Evolutionary conservation across 2,797 vertebrate genomes (phyloP).

Genomic region (Sebastes dallii): DNA sequence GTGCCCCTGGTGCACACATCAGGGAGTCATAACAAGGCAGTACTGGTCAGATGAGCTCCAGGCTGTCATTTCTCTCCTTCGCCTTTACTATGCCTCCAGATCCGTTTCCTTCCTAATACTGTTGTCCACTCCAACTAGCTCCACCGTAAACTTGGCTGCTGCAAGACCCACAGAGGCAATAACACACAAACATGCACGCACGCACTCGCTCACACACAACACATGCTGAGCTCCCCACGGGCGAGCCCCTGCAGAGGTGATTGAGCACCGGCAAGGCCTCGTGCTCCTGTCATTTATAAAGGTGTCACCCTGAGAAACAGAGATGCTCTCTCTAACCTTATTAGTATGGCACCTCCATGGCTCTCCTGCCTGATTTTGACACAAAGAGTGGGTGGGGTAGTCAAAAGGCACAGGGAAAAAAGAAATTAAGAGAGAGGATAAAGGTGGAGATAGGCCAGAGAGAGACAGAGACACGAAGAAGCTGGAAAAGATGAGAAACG

Average conservation of each 20-base stretch:
- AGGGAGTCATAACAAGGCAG: conserved; percentile 78
- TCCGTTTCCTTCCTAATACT: conserved; percentile 70
- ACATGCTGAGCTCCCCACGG: conserved; percentile 40
- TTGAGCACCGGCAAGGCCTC: conserved; percentile 65
- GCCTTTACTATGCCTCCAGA: conserved; percentile 69
- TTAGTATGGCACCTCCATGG: conserved; percentile 68
- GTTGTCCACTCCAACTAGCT: conserved; percentile 70
- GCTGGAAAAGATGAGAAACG: conserved; percentile 11
- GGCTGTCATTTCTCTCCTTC: conserved; percentile 78
- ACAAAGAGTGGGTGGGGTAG: conserved; percentile 30
- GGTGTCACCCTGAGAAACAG: conserved; percentile 70
- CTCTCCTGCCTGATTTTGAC: conserved; percentile 56
- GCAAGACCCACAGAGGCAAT: conserved; percentile 46
- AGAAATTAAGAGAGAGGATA: conserved; percentile 24
- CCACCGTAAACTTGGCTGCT: conserved; percentile 55
- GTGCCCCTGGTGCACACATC: conserved; percentile 71
- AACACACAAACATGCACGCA: conserved; percentile 19
- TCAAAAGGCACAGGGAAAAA: conserved; percentile 12
- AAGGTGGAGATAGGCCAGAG: conserved; percentile 16
- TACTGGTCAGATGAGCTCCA: conserved; percentile 73
- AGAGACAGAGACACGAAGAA: not conserved
- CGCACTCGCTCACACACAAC: conserved; percentile 10
- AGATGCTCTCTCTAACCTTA: conserved; percentile 76
- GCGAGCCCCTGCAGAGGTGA: conserved; percentile 68
- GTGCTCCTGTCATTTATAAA: conserved; percentile 72